Evolutionary conservation across 2,113 vertebrate genomes (phyloP).

Genomic region (Ibidorhyncha struthersii): DNA sequence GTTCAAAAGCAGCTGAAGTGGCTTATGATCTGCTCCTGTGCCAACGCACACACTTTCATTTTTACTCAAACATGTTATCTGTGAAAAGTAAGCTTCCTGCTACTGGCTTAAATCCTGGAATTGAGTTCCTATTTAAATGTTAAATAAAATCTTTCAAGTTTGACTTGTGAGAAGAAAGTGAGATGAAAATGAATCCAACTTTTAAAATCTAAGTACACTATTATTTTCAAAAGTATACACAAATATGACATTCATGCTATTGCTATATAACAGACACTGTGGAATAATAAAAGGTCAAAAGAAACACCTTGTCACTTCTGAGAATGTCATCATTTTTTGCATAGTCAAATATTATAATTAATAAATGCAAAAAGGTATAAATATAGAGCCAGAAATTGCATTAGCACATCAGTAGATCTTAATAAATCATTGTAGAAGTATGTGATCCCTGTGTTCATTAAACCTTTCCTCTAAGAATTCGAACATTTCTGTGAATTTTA

Average conservation of each 20-base stretch:
- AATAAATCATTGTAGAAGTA: neutral
- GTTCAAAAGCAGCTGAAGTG: neutral
- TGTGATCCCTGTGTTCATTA: neutral
- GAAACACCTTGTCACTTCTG: neutral
- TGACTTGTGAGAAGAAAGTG: neutral
- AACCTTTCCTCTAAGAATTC: neutral
- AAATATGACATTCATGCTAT: neutral
- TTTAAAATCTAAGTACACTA: neutral
- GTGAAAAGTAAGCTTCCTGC: neutral
- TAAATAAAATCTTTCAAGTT: neutral
- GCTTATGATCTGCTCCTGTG: neutral
- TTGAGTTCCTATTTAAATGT: neutral
- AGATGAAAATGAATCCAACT: neutral
- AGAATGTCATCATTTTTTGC: neutral
- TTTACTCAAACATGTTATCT: neutral
- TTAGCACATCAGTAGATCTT: neutral
- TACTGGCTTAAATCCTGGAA: neutral
- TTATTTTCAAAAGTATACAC: neutral
- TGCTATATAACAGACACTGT: neutral
- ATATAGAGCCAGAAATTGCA: neutral
- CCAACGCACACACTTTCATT: neutral
- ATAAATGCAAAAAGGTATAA: neutral
- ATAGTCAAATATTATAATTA: neutral
- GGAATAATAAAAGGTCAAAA: neutral
- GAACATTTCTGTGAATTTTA: neutral